phyloP scores from a whole-genome alignment of 2,888 invertebrate genomes.

The Lasioglossum oenotherae region DNA sequence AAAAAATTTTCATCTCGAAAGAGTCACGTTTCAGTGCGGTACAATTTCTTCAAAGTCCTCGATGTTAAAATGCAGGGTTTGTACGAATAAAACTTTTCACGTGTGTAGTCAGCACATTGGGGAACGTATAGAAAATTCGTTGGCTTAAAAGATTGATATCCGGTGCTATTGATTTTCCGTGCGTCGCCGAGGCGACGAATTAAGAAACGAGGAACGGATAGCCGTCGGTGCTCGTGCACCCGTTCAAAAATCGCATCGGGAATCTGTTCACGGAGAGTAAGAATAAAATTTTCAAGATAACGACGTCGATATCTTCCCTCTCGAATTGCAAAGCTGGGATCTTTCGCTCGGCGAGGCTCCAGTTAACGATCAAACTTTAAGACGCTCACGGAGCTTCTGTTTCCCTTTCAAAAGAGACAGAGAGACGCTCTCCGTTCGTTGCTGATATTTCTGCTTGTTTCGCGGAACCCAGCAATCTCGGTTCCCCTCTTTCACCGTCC shows the following conservation, averaged over 20 bases:
- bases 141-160: neutral
- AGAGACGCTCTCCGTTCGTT: neutral
- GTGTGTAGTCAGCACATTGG: neutral
- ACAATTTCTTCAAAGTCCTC: no score
- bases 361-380: slow-evolving; percentile 16
- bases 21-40: no score
- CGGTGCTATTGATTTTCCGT: neutral
- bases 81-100: neutral
- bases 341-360: neutral
- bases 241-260: neutral
- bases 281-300: slow-evolving; percentile 16
- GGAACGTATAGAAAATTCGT: neutral
- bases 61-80: no score
- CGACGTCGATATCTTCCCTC: neutral
- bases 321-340: neutral
- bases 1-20: no score
- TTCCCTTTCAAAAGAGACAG: neutral
- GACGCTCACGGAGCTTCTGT: neutral
- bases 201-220: neutral
- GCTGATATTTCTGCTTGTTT: slow-evolving; percentile 4
- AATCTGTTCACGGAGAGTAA: neutral
- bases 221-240: neutral
- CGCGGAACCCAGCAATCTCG: slow-evolving; percentile 2
- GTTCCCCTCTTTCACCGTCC: neutral
- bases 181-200: neutral